Conservation (phyloP, 2,113 vertebrate genomes). For the Thinocorus orbignyianus region DNA sequence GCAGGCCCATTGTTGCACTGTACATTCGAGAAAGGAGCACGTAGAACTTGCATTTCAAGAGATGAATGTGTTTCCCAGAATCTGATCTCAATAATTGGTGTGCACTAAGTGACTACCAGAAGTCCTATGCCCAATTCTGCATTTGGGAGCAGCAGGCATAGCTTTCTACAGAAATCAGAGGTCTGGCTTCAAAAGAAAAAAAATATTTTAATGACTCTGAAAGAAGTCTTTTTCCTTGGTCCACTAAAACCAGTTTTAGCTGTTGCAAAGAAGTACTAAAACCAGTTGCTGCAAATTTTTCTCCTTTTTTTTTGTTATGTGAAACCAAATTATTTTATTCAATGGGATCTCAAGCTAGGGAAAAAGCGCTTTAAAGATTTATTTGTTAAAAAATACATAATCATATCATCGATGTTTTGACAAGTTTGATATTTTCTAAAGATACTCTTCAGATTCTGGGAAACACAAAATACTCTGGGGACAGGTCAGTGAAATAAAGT, state of each 20-base stretch:
- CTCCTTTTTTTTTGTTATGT: neutral
- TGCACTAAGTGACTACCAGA: neutral
- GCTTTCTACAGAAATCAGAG: neutral
- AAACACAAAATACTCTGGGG: neutral
- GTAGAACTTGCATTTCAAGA: neutral
- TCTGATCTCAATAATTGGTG: rapidly evolving
- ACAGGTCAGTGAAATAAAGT: neutral
- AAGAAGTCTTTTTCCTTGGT: neutral
- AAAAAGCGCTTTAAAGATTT: neutral
- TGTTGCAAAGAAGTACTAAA: neutral
- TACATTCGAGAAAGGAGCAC: neutral
- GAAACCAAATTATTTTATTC: neutral
- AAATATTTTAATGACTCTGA: neutral
- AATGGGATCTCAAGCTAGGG: neutral
- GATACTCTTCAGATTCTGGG: neutral
- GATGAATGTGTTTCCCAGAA: neutral
- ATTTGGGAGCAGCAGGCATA: neutral
- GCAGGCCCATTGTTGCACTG: neutral
- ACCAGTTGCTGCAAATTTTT: neutral
- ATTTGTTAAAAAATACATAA: neutral
- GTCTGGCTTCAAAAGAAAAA: neutral
- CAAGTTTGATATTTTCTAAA: neutral
- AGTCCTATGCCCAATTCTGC: neutral
- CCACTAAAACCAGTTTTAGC: neutral
- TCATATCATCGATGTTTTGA: neutral